phyloP scores from a whole-genome alignment of 2,113 vertebrate species.

The Nerophis lumbriciformis region DNA sequence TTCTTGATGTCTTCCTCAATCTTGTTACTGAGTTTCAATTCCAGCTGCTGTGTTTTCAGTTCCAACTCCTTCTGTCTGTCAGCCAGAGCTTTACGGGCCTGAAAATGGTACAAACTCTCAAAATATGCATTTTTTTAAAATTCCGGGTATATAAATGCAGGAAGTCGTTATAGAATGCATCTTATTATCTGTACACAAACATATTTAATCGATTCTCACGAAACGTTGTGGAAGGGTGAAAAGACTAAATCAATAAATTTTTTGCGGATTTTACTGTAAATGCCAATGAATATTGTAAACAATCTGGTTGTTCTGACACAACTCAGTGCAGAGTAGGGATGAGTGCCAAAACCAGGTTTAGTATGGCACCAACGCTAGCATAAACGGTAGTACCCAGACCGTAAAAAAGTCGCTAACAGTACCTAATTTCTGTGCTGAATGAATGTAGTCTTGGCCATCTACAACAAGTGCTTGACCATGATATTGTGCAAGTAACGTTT shows the following conservation, averaged over 20 bases:
- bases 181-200: not conserved
- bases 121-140: not conserved
- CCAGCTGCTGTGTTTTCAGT: slow-evolving; percentile 92
- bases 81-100: slow-evolving; percentile 89
- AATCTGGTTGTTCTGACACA: too few relatives aligned
- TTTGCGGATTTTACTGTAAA: too few relatives aligned
- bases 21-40: slow-evolving; percentile 94
- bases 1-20: slow-evolving; percentile 98
- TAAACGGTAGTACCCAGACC: too few relatives aligned
- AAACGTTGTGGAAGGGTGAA: not conserved
- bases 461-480: too few relatives aligned
- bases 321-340: too few relatives aligned
- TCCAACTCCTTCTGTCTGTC: slow-evolving; percentile 96
- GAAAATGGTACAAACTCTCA: not conserved
- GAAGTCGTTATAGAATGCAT: not conserved
- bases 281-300: too few relatives aligned
- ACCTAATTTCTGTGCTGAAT: too few relatives aligned
- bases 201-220: not conserved
- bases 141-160: not conserved
- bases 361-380: too few relatives aligned
- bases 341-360: too few relatives aligned
- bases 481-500: too few relatives aligned
- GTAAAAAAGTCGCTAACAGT: too few relatives aligned
- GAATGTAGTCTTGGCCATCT: too few relatives aligned
- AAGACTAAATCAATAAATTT: not conserved